A percentile compares a stretch with the other conserved stretches of the same genome.
Evolutionary conservation across 2,888 invertebrate species (phyloP).

Genomic region (Eristalis intricaria): DNA sequence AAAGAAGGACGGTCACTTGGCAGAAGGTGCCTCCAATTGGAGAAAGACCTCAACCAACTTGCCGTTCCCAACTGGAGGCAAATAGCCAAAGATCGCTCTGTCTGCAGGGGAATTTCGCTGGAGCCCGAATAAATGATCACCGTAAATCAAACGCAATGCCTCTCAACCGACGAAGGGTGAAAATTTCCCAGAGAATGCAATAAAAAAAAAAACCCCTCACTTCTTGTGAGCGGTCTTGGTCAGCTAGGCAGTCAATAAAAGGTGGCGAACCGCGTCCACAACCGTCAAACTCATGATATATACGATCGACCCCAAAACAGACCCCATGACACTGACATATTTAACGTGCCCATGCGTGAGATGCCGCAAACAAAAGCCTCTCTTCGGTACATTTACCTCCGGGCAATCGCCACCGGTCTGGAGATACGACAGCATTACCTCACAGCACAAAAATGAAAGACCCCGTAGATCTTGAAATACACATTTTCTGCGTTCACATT

Average conservation of each 20-base stretch:
- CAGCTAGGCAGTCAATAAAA: not conserved
- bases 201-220: not conserved
- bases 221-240: too few relatives aligned
- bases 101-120: too few relatives aligned
- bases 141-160: too few relatives aligned
- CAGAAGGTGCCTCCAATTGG: too few relatives aligned
- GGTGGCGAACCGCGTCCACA: not conserved
- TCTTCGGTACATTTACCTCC: not conserved
- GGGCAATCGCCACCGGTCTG: not conserved
- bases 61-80: too few relatives aligned
- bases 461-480: slow-evolving; percentile 37
- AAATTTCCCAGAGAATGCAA: not conserved
- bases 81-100: too few relatives aligned
- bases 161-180: too few relatives aligned
- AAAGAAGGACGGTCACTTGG: too few relatives aligned
- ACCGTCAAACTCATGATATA: not conserved
- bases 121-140: too few relatives aligned
- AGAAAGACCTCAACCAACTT: too few relatives aligned
- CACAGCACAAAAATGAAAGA: slow-evolving; percentile 24
- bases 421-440: slow-evolving; percentile 38
- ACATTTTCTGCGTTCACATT: slow-evolving; percentile 29
- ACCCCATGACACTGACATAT: not conserved
- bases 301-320: not conserved
- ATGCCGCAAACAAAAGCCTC: not conserved
- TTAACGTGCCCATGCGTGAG: not conserved